phyloP scores from a whole-genome alignment of 2,888 invertebrate species.

The Fissipunctia ypsillon region DNA sequence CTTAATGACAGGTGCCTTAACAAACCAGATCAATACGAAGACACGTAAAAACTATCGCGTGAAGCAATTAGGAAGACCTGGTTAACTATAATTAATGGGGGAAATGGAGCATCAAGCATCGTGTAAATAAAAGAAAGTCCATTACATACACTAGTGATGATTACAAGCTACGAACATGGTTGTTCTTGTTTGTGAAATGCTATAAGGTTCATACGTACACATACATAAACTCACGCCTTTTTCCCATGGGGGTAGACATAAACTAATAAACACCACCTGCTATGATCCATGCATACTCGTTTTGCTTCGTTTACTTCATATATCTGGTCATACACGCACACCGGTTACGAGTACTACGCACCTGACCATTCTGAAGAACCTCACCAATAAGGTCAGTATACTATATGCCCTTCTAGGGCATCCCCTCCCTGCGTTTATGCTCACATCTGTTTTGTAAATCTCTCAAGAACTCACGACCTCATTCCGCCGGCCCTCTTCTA shows the following conservation, averaged over 20 bases:
- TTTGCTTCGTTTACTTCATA: neutral
- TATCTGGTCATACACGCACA: neutral
- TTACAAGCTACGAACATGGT: conserved; percentile 22
- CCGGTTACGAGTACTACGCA: neutral
- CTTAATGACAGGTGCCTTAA: conserved; percentile 17
- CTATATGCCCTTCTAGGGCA: neutral
- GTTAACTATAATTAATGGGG: conserved; percentile 50
- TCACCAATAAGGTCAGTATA: neutral
- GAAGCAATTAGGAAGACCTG: conserved; percentile 52
- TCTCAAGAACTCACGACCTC: no score
- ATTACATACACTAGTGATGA: conserved; percentile 49
- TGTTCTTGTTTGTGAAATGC: conserved; percentile 25
- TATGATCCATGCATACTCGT: neutral
- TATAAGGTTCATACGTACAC: neutral
- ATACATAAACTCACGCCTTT: neutral
- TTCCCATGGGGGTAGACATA: neutral
- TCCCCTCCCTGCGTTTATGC: no score
- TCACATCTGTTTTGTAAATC: no score
- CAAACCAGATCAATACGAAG: conserved; percentile 16
- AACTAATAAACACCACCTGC: neutral
- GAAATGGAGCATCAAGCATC: conserved; percentile 57
- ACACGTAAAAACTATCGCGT: conserved; percentile 25
- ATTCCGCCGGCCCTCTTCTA: no score
- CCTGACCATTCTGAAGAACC: neutral
- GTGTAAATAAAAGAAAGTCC: conserved; percentile 57